A percentile compares a stretch with the other conserved stretches of the same genome.
These are phyloP conservation scores for Xenops minutus DNA, from an alignment of 2,797 vertebrate species.

Conservation along the genomic window DNA sequence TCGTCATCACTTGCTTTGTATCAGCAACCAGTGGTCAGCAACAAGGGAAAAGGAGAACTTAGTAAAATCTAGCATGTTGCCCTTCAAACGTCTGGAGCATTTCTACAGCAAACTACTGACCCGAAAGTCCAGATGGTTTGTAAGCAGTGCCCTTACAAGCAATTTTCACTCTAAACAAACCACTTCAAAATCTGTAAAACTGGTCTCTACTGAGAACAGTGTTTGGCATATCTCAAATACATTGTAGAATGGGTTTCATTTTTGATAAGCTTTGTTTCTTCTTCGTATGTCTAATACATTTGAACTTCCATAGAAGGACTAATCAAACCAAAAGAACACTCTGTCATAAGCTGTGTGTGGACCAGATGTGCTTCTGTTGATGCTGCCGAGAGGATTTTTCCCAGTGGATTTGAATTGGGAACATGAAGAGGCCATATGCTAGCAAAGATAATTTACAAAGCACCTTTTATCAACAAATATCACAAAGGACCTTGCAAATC, in stretches of 20 bases:
- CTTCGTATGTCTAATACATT: not conserved
- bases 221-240: not conserved
- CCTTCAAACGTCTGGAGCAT: not conserved
- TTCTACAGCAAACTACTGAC: not conserved
- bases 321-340: constrained; percentile 6
- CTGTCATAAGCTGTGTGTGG: not conserved
- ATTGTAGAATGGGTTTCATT: not conserved
- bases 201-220: not conserved
- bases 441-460: constrained; percentile 37
- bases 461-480: constrained; percentile 42
- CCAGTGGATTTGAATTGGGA: not conserved
- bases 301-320: not conserved
- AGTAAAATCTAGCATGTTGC: not conserved
- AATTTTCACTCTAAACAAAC: not conserved
- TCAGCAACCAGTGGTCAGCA: not conserved
- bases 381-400: not conserved
- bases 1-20: not conserved
- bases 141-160: not conserved
- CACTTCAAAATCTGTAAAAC: not conserved
- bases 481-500: constrained; percentile 38
- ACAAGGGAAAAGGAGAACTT: not conserved
- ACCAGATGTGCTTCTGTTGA: constrained; percentile 29
- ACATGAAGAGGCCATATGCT: constrained; percentile 25
- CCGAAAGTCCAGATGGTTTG: not conserved
- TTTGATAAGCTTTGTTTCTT: constrained; percentile 4